Evolutionary conservation across 2,888 invertebrate species (phyloP).

Genomic region (Octonoba sinensis): DNA sequence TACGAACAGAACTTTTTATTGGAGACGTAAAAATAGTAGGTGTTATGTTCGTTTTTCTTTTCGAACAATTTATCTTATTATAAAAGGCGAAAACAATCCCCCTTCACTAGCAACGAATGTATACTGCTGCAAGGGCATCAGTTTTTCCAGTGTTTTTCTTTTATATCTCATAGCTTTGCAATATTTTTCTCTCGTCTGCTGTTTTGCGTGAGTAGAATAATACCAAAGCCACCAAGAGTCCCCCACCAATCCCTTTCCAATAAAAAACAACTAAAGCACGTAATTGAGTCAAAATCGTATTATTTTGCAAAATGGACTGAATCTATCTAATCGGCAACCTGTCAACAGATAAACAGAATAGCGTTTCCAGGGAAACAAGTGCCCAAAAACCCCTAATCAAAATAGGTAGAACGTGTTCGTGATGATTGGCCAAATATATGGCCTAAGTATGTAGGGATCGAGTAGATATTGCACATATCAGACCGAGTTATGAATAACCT

Average conservation of each 20-base stretch:
- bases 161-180: too few species aligned
- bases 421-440: slow-evolving; percentile 32
- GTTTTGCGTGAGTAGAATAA: slow-evolving; percentile 12
- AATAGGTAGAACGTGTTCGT: slow-evolving; percentile 42
- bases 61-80: too few species aligned
- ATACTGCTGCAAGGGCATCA: too few species aligned
- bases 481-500: neutral
- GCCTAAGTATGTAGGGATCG: slow-evolving; percentile 16
- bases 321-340: slow-evolving; percentile 45
- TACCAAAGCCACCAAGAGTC: neutral
- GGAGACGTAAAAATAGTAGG: too few species aligned
- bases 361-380: slow-evolving; percentile 56
- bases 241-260: neutral
- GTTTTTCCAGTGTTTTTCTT: too few species aligned
- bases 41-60: too few species aligned
- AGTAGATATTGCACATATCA: slow-evolving; percentile 14
- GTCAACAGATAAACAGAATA: slow-evolving; percentile 62
- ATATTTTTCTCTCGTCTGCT: too few species aligned
- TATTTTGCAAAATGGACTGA: slow-evolving; percentile 29
- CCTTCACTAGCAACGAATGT: too few species aligned
- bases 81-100: too few species aligned
- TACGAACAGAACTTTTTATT: too few species aligned
- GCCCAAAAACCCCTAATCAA: slow-evolving; percentile 32
- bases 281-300: slow-evolving; percentile 36
- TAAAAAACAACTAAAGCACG: neutral